Evolutionary conservation across 2,888 invertebrate species (phyloP).

Genomic region (Pandemis heparana): DNA sequence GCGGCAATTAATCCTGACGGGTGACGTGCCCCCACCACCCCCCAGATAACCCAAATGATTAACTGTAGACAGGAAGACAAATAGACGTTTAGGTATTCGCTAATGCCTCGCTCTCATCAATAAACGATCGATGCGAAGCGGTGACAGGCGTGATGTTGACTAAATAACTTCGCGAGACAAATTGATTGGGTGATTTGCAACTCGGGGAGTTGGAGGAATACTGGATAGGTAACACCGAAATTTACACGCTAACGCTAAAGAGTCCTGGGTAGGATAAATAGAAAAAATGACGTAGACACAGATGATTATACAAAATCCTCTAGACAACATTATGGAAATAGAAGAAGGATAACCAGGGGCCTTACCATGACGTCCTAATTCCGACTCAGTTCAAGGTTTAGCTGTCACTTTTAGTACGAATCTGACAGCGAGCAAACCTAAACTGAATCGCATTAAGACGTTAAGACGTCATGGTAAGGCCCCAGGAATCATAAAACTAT

Average conservation of each 20-base stretch:
- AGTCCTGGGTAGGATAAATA: too few relatives aligned
- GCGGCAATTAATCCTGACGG: slow-evolving; percentile 81
- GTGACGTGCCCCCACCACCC: slow-evolving; percentile 66
- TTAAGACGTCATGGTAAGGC: too few relatives aligned
- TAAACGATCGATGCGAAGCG: slow-evolving; percentile 67
- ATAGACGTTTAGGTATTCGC: slow-evolving; percentile 84
- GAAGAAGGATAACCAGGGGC: too few relatives aligned
- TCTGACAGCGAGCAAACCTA: too few relatives aligned
- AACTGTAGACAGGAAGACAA: slow-evolving; percentile 84
- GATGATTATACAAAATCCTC: too few relatives aligned
- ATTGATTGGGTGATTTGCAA: slow-evolving; percentile 54
- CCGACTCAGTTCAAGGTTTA: too few relatives aligned
- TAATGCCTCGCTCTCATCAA: slow-evolving; percentile 81
- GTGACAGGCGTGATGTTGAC: slow-evolving; percentile 53
- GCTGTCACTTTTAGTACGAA: too few relatives aligned
- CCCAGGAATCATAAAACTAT: too few relatives aligned
- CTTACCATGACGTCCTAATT: too few relatives aligned
- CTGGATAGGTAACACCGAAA: not conserved
- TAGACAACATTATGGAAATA: too few relatives aligned
- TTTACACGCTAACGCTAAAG: not conserved
- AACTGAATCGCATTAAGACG: too few relatives aligned
- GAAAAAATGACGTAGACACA: too few relatives aligned
- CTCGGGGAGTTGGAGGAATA: slow-evolving; percentile 13
- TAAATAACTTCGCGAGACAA: slow-evolving; percentile 54
- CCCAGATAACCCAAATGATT: slow-evolving; percentile 80